These are phyloP conservation scores for Cisticola juncidis DNA, from an alignment of 2,113 vertebrate genomes.

Conservation along the genomic window DNA sequence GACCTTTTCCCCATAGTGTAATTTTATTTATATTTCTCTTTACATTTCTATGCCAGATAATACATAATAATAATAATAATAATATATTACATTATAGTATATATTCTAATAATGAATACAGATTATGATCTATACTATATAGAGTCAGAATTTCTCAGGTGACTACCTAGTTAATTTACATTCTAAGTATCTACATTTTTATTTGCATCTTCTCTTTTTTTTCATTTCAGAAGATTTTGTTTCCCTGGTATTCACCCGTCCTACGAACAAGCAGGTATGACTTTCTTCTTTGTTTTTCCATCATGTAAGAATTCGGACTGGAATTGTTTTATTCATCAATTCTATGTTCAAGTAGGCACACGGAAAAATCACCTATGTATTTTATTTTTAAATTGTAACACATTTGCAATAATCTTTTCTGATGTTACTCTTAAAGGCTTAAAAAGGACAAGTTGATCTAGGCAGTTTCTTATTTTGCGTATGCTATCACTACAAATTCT, in stretches of 20 bases:
- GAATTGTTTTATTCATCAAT: neutral
- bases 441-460: neutral
- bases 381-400: neutral
- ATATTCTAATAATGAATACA: neutral
- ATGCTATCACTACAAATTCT: neutral
- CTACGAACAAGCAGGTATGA: neutral
- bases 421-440: neutral
- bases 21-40: neutral
- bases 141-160: neutral
- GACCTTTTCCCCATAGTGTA: neutral
- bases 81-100: neutral
- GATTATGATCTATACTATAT: neutral
- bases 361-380: neutral
- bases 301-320: neutral
- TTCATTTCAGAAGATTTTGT: neutral
- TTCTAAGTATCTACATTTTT: neutral
- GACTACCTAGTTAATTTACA: neutral
- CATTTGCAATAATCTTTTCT: neutral
- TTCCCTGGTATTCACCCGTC: neutral
- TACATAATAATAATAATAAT: neutral
- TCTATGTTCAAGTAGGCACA: neutral
- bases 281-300: neutral
- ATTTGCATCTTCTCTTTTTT: neutral
- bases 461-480: neutral
- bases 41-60: neutral